Evolutionary conservation across 2,888 invertebrate species (phyloP).

Genomic region (Melinopterus prodromus): DNA sequence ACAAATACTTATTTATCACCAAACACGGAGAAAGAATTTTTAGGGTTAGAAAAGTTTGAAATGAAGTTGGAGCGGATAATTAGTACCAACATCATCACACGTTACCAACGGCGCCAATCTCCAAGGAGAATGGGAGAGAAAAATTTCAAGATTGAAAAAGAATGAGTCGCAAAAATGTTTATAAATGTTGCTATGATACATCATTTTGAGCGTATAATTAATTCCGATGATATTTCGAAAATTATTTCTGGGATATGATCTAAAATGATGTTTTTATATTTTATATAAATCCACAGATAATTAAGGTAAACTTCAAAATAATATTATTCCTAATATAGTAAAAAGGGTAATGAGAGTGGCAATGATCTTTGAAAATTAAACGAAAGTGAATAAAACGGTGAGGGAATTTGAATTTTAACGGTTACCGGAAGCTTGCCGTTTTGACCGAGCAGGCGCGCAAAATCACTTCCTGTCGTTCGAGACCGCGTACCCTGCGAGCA

Average conservation of each 20-base stretch:
- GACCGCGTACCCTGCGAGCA: constrained; percentile 28
- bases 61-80: neutral
- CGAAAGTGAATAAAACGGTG: constrained; percentile 4
- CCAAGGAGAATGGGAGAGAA: neutral
- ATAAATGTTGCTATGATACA: neutral
- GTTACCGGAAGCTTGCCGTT: constrained; percentile 31
- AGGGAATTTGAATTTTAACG: constrained; percentile 31
- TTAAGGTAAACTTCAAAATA: too few relatives aligned
- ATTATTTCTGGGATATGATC: neutral
- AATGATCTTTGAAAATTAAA: neutral
- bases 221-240: neutral
- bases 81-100: too few relatives aligned
- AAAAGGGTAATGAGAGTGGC: neutral
- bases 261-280: neutral
- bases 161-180: neutral
- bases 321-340: too few relatives aligned
- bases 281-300: too few relatives aligned
- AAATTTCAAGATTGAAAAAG: neutral
- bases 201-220: neutral
- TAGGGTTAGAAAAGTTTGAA: neutral
- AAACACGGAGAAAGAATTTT: neutral
- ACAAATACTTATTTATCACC: neutral
- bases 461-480: constrained; percentile 29
- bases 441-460: constrained; percentile 28
- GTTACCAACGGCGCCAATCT: neutral